A percentile compares a stretch with the other conserved stretches of the same genome.
phyloP scores from a whole-genome alignment of 2,797 vertebrate genomes.

The Avahi laniger region DNA sequence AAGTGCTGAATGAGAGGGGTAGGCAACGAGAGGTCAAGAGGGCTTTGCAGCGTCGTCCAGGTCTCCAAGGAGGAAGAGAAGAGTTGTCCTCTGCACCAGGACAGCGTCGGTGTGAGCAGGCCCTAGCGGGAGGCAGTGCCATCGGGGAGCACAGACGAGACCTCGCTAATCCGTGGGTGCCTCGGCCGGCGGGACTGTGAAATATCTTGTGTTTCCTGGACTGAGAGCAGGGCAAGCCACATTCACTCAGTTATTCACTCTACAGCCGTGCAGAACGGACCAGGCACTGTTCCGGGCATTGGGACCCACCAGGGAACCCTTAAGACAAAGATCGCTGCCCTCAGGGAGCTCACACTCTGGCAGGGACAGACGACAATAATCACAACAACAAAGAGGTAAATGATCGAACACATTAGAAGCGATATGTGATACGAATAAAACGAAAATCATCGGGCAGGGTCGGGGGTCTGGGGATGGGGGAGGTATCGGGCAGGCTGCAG shows the following conservation, averaged over 20 bases:
- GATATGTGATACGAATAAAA: fast-evolving
- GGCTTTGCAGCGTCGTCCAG: not conserved
- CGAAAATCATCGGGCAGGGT: not conserved
- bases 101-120: fast-evolving
- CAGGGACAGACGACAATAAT: no score
- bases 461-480: not conserved
- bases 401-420: fast-evolving
- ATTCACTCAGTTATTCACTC: not conserved
- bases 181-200: fast-evolving
- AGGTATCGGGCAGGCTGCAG: fast-evolving
- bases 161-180: not conserved
- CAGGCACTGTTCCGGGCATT: not conserved
- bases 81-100: not conserved
- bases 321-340: not conserved
- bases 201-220: no score
- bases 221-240: not conserved
- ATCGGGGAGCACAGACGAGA: no score
- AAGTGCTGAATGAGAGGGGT: not conserved
- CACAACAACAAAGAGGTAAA: fast-evolving
- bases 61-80: no score
- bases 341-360: not conserved
- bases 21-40: not conserved
- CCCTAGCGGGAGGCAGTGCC: not conserved
- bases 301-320: no score
- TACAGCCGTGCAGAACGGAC: not conserved